phyloP scores from a whole-genome alignment of 2,113 vertebrate genomes.

The Ictalurus punctatus region DNA sequence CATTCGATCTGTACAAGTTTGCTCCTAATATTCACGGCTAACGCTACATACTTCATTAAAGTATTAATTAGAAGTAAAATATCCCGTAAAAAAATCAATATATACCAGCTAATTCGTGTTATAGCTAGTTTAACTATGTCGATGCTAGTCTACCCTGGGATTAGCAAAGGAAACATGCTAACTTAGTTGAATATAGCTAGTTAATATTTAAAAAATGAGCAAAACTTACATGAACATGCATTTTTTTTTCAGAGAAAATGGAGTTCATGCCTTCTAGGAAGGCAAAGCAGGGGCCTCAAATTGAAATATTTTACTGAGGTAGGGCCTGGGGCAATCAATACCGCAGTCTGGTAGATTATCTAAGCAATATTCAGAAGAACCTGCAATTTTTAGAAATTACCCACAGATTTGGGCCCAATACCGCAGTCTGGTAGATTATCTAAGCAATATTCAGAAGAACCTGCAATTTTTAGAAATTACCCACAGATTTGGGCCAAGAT shows the following conservation, averaged over 20 bases:
- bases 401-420: not conserved
- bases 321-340: not conserved
- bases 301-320: not conserved
- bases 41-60: not conserved
- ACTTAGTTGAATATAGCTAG: not conserved
- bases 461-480: no score
- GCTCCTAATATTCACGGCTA: not conserved
- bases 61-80: not conserved
- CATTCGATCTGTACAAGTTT: not conserved
- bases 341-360: not conserved
- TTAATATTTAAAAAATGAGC: not conserved
- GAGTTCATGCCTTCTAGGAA: not conserved
- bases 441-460: not conserved
- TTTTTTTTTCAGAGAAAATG: not conserved
- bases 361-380: not conserved
- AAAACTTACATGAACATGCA: not conserved
- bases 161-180: not conserved
- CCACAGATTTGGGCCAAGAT: no score
- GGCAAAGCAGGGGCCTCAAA: not conserved
- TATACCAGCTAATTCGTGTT: not conserved
- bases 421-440: not conserved
- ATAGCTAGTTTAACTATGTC: not conserved
- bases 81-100: not conserved
- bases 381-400: no score
- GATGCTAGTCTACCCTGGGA: not conserved